Conservation (phyloP, 2,888 invertebrate genomes). For the Nysson spinosus region DNA sequence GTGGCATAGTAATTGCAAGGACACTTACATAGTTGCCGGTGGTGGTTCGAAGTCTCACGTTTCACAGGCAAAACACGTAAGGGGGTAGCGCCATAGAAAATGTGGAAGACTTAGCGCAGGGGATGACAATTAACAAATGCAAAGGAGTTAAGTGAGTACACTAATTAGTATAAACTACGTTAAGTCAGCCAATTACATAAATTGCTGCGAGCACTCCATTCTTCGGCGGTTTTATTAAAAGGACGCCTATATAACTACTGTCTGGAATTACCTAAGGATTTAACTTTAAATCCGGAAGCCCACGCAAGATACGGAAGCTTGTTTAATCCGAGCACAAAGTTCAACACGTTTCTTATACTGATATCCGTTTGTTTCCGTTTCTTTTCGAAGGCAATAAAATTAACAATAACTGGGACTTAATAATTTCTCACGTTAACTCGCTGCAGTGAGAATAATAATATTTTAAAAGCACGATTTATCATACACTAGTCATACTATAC, state of each 20-base stretch:
- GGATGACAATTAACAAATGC: slow-evolving; percentile 28
- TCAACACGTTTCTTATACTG: slow-evolving; percentile 47
- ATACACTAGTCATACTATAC: no score
- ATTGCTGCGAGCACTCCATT: slow-evolving; percentile 21
- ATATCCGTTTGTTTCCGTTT: slow-evolving; percentile 51
- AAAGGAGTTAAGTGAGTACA: slow-evolving; percentile 10
- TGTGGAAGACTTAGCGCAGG: slow-evolving; percentile 1
- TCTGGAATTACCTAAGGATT: slow-evolving; percentile 42
- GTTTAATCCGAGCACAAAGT: slow-evolving; percentile 41
- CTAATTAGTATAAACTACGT: slow-evolving; percentile 31
- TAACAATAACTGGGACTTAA: no score
- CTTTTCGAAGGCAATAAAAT: no score
- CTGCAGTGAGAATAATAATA: no score
- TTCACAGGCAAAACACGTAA: slow-evolving; percentile 9
- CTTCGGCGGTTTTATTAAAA: slow-evolving; percentile 44
- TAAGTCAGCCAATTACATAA: slow-evolving; percentile 38
- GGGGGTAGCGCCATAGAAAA: no score
- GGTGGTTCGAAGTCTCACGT: neutral
- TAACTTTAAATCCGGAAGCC: slow-evolving; percentile 51
- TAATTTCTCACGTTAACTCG: no score
- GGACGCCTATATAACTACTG: slow-evolving; percentile 21
- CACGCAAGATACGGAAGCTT: slow-evolving; percentile 42
- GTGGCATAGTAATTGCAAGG: neutral
- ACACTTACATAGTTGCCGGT: neutral
- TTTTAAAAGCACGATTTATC: no score